Evolutionary conservation across 2,888 invertebrate genomes (phyloP), one percentile per base, ranked within the genome.

Genomic region (Tetranychus truncatus): DNA sequence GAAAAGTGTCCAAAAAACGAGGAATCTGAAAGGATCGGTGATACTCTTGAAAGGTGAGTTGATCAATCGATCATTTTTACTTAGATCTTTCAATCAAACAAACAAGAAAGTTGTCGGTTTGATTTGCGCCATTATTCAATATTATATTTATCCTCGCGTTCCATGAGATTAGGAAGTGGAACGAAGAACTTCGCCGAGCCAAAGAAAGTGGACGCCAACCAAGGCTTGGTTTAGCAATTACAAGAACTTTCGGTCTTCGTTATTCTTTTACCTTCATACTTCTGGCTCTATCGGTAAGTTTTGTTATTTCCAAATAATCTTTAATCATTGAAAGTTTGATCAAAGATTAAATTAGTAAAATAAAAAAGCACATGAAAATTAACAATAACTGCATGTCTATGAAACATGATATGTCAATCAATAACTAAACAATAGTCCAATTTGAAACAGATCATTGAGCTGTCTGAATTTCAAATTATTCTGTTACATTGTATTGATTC

Each of bases 241-340:
- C 55, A 55, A 55, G 55, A 55, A 55, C 55, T 15, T 55, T 55
- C 21, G 34, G 69, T 69, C 34, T 69, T 20, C 69, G 69, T 4
- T 69, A 69, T 5, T 69, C 69, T 15, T 20, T 69, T 24, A 69
- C 34, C 69, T 69, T 69, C 34, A 69, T 69, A 9, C 34, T 24
- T 74, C 21, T 18, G 20, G 21, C 21, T 69, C n/a, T 74, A 11
- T 24, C 46, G 75, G 76, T 15, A 78, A 79, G 78, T 79, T 78
- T 78, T 55, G 3, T 55, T 9, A 55, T 15, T 55, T 55, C 15
- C 55, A 15, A 55, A 34, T 4, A 5, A 34, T 34, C 34, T 34
- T 34, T 34, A 34, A 34, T 34, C 34, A 34, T 34, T 34, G 5
- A 34, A 34, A 34, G 34, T 34, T 34, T 34, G 34, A 34, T 34